Evolutionary conservation across 2,113 vertebrate species (phyloP).

Genomic region (Melospiza melodia): DNA sequence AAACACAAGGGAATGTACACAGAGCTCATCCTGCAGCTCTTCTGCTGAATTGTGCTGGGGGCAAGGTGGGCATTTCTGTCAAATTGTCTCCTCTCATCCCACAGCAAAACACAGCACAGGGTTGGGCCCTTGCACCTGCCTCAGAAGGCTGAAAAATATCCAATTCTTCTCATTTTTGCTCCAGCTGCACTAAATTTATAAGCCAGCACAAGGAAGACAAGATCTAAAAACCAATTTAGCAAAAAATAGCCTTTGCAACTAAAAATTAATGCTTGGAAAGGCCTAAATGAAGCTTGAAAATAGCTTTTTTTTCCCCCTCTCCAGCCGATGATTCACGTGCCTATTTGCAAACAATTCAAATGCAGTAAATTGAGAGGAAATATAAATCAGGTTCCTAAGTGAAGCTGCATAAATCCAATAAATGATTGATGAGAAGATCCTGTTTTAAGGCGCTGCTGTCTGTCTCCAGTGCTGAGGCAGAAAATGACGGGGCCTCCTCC

Average conservation of each 20-base stretch:
- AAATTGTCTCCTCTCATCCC: not conserved
- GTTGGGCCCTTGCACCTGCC: not conserved
- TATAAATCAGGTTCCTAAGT: slow-evolving; percentile 59
- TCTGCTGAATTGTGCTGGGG: not conserved
- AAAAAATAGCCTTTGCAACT: slow-evolving; percentile 60
- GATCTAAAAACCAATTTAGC: slow-evolving; percentile 68
- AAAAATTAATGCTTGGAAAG: slow-evolving; percentile 58
- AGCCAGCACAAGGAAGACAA: slow-evolving; percentile 35
- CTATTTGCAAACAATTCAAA: slow-evolving; percentile 66
- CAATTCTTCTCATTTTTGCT: slow-evolving; percentile 41
- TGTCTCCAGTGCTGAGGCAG: slow-evolving; percentile 15
- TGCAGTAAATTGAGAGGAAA: slow-evolving; percentile 62
- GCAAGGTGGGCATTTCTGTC: not conserved
- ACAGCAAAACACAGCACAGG: not conserved
- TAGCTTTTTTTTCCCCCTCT: not conserved
- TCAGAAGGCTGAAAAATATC: slow-evolving; percentile 18
- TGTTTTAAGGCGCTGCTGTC: slow-evolving; percentile 14
- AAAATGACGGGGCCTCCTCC: not conserved
- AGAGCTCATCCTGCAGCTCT: not conserved
- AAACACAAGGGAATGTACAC: not conserved
- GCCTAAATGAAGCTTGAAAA: slow-evolving; percentile 61
- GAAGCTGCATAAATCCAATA: slow-evolving; percentile 65
- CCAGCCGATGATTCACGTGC: slow-evolving; percentile 32
- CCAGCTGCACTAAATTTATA: slow-evolving; percentile 49
- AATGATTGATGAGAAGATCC: slow-evolving; percentile 65